Base-by-base conservation (phyloP, 2,113 vertebrate species). In the Ophthalmolycus amberensis region DNA sequence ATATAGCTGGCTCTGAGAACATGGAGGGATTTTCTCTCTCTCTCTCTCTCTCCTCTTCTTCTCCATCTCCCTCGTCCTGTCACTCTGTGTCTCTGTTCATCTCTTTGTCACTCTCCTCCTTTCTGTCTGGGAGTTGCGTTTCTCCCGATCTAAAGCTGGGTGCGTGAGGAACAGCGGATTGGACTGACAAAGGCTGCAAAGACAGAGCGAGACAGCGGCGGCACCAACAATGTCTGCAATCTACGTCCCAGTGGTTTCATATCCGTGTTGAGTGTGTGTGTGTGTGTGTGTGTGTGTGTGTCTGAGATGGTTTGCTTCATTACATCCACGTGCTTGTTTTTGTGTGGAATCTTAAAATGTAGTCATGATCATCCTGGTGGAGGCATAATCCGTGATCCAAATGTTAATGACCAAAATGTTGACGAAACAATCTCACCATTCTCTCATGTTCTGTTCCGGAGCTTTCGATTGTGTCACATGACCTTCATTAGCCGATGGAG, bases 81-180 rank as follows among this genome's bases (percentile, higher is more conserved):
- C 86, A 77, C 32, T 73, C 79, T 27, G 40, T 38, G 50, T 77
- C 38, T 75, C 70, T 54, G 42, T 48, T 74, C 66, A 12, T 75
- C 71, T 89, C 68, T 79, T 65, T 86, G 82, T 80, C 62, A 16
- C 70, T 83, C 71, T 48, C 54, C 71, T 48, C 54, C 50, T 69
- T 29, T 69, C 66, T 71, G 52, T 62, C 74, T 15, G n/a, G 37
- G 54, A 77, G 83, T 82, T 75, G 77, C 10, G 22, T 73, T 84
- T 68, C 15, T 78, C 46, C 58, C 56, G 56, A 79, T 88, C 85
- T 87, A 29, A 71, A 65, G 58, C 74, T 44, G 40, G 2, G 34
- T 63, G 60, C 34, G 60, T 22, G 60, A 38, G 59, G 62, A 9
- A 64, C 62, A 40, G 54, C 20, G 8, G 63, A 69, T 82, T 80